These are phyloP conservation scores for Schrankia costaestrigalis DNA, from an alignment of 2,888 invertebrate species.

Conservation along the genomic window DNA sequence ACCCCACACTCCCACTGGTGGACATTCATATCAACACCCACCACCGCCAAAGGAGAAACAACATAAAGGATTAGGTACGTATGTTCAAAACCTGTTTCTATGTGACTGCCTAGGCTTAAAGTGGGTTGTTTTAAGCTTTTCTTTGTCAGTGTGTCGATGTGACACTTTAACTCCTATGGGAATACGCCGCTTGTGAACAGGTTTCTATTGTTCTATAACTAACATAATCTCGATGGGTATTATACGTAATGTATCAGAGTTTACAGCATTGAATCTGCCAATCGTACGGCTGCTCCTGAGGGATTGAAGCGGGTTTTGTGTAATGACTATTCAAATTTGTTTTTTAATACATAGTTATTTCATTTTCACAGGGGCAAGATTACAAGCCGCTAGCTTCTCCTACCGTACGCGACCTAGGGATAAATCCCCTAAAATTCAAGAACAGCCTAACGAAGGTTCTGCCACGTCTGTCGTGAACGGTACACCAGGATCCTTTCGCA, in stretches of 20 bases:
- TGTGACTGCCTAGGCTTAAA: no score
- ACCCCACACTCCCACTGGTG: slow-evolving; percentile 69
- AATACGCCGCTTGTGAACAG: no score
- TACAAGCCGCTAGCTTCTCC: slow-evolving; percentile 67
- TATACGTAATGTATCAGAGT: no score
- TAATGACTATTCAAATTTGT: no score
- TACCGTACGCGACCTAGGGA: slow-evolving; percentile 56
- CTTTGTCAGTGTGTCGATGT: neutral
- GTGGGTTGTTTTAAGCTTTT: no score
- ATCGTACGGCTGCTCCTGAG: no score
- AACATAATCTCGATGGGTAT: no score
- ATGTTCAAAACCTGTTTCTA: neutral
- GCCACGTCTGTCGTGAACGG: slow-evolving; percentile 46
- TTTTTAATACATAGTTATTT: no score
- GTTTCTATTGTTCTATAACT: no score
- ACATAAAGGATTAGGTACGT: slow-evolving; percentile 39
- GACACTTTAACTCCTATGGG: no score
- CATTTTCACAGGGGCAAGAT: slow-evolving; percentile 39
- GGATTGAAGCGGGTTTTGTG: no score
- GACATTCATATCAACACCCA: slow-evolving; percentile 45
- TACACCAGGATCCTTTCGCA: slow-evolving; percentile 54
- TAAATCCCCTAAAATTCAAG: slow-evolving; percentile 52
- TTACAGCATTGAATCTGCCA: no score
- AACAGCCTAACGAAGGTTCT: slow-evolving; percentile 44
- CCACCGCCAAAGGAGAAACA: slow-evolving; percentile 30